phyloP scores from a whole-genome alignment of 2,888 invertebrate species.

The Drosophila suboccidentalis region DNA sequence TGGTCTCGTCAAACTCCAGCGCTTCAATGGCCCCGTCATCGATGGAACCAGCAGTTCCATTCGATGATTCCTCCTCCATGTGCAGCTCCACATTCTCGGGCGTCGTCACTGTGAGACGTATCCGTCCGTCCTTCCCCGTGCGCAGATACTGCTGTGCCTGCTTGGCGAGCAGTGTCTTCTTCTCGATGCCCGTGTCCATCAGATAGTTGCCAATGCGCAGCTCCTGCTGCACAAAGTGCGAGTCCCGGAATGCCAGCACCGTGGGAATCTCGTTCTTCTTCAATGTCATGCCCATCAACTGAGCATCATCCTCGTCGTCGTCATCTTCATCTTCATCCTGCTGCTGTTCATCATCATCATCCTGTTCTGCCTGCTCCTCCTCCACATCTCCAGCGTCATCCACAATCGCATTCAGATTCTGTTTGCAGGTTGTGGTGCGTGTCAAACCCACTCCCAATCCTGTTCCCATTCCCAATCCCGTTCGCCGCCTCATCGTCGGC shows the following conservation, averaged over 20 bases:
- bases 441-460: conserved; percentile 60
- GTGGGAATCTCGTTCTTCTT: conserved; percentile 85
- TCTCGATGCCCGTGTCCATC: conserved; percentile 85
- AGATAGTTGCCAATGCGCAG: conserved; percentile 84
- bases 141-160: conserved; percentile 65
- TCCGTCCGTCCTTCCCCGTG: conserved; percentile 71
- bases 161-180: conserved; percentile 75
- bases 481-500: conserved; percentile 34
- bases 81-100: conserved; percentile 84
- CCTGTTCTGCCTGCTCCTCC: conserved; percentile 16
- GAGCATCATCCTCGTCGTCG: conserved; percentile 37
- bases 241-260: conserved; percentile 84
- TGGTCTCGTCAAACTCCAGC: conserved; percentile 77
- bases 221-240: conserved; percentile 85
- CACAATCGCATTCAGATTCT: conserved; percentile 78
- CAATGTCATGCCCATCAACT: conserved; percentile 67
- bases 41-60: conserved; percentile 59
- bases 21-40: conserved; percentile 83
- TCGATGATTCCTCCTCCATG: conserved; percentile 76
- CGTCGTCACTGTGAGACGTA: conserved; percentile 84
- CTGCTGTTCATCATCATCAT: conserved; percentile 28
- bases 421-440: conserved; percentile 82
- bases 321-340: conserved; percentile 27
- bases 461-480: neutral
- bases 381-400: conserved; percentile 36